Conservation (phyloP, 2,888 invertebrate genomes). For the Hartigia nigra region DNA sequence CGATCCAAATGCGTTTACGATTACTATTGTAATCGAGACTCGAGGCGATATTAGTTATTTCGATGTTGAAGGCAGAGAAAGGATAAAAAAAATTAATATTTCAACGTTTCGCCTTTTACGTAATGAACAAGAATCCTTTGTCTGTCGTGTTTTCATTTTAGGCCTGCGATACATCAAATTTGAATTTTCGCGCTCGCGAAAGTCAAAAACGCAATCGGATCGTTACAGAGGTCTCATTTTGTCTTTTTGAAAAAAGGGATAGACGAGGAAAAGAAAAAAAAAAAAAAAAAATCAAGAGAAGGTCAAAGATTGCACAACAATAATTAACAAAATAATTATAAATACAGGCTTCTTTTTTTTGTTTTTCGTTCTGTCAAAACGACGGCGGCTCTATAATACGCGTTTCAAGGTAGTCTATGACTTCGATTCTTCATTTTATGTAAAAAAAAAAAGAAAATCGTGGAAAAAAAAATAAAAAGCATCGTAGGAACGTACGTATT, state of each 20-base stretch:
- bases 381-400: neutral
- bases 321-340: neutral
- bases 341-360: neutral
- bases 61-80: neutral
- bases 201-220: neutral
- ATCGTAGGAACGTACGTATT: neutral
- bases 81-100: neutral
- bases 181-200: neutral
- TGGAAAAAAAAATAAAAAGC: neutral
- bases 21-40: neutral
- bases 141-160: neutral
- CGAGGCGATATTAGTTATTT: neutral
- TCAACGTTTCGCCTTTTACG: neutral
- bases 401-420: neutral
- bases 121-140: neutral
- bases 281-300: neutral
- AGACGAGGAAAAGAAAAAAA: neutral
- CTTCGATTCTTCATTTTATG: neutral
- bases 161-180: neutral
- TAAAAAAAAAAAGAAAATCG: neutral
- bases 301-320: neutral
- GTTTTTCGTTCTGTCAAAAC: neutral
- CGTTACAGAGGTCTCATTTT: neutral
- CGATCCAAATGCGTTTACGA: neutral
- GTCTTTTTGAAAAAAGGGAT: neutral